phyloP scores from a whole-genome alignment of 2,797 vertebrate species.

The Choloepus didactylus region DNA sequence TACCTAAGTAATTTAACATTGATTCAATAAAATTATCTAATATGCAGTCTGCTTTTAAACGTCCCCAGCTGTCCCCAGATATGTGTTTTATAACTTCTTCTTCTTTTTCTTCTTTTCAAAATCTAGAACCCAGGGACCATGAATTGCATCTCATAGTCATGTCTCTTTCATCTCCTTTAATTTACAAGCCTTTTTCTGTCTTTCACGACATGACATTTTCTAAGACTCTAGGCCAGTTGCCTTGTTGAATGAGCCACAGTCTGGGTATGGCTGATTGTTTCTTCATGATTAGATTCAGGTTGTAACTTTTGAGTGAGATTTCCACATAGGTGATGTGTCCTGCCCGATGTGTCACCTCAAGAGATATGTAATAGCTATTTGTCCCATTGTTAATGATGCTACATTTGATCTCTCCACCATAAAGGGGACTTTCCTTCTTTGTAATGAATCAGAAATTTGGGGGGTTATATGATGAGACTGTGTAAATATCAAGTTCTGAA shows the following conservation, averaged over 20 bases:
- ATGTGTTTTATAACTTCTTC: not conserved
- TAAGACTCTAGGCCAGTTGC: conserved; percentile 10
- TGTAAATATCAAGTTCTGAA: conserved; percentile 58
- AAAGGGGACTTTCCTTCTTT: not conserved
- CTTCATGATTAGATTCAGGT: not conserved
- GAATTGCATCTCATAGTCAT: not conserved
- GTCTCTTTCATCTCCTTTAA: conserved; percentile 27
- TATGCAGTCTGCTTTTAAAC: not conserved
- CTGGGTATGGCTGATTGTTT: conserved; percentile 2
- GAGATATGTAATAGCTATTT: conserved; percentile 29
- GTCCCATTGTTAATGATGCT: conserved; percentile 55
- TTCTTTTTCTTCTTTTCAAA: no score
- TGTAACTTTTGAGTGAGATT: not conserved
- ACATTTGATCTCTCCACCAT: conserved; percentile 53
- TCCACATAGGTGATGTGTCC: not conserved
- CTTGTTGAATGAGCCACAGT: conserved; percentile 6
- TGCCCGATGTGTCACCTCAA: conserved; percentile 28
- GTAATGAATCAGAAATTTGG: conserved; percentile 67
- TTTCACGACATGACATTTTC: conserved; percentile 30
- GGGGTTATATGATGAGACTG: not conserved
- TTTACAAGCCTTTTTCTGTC: conserved; percentile 35
- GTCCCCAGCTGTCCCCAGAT: conserved; percentile 28
- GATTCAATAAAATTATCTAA: conserved; percentile 19
- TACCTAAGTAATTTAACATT: conserved; percentile 45
- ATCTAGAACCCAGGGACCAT: not conserved